Evolutionary conservation across 2,113 vertebrate genomes (phyloP), one percentile per base, ranked within the genome.

Genomic region (Petromus typicus): DNA sequence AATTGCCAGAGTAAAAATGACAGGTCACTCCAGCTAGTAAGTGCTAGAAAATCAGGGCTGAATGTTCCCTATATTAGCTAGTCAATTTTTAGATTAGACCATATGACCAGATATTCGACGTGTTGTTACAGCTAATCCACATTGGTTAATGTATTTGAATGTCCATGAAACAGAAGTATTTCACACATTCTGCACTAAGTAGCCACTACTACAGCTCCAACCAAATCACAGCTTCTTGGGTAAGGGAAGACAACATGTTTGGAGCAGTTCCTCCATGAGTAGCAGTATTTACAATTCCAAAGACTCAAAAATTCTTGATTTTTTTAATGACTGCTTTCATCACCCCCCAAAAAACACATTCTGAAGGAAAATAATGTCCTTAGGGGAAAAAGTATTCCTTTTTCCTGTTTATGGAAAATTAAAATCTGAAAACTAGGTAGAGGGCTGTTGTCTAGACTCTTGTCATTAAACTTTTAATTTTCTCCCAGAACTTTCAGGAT

Each of bases 221-320:
- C 2, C 2, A 4, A 20, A 13, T 51, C 34, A 8, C 56, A 40
- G 5, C 23, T 43, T 51, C 6, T 6, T 9, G 6, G 56, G 10
- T 1, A 6, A 9, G 5, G 32, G 3, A 9, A 37, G 12, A 2
- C 1, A 34, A 2, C 17, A 13, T 76, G n/a, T 13, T 12, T 69
- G 13, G 20, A 82, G 22, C 30, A 25, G 3, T 25, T 54, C 64
- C 16, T 63, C 32, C 20, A 5, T 45, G 7, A 7, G 17, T 54
- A 43, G 48, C 3, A 56, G 13, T 17, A 54, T 43, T 45, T 84
- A n/a, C 7, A 59, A 34, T 4, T 30, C 37, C 45, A 71, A 79
- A 40, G 7, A 71, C 4, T 34, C 10, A 54, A 16, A 88, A 34
- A 27, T 4, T 1, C n/a, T 56, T 56, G 23, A 69, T 69, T 45